Evolutionary conservation across 2,797 vertebrate genomes (phyloP), one percentile per base, ranked within the genome.

Genomic region (Thaleichthys pacificus): DNA sequence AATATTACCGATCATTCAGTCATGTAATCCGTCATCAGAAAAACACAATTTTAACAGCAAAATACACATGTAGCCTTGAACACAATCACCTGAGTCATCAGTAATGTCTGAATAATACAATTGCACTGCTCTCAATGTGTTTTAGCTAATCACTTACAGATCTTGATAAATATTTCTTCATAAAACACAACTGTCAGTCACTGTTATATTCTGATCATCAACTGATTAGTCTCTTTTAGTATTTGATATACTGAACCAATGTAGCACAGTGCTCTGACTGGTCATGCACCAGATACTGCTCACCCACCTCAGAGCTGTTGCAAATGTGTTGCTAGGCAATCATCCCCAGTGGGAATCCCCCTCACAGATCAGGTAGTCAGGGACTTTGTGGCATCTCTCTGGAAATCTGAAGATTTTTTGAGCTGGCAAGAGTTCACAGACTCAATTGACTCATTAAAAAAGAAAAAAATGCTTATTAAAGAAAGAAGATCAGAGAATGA

Each of bases 281-380:
- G 26, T 67, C 8, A 57, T 67, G 63, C 68, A 61, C 51, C 66
- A 71, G 69, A 47, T 56, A 38, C 32, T 35, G 14, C 5, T 30
- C 65, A 56, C 42, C 42, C 64, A 51, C 62, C 24, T 71, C 58
- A 56, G 68, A 69, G 42, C 69, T 75, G 71, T 76, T 73, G 47
- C 26, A 75, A 61, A 70, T 38, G 73, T 66, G 78, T 88, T 85
- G 80, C 76, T 77, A 85, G 74, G 83, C 78, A 82, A 83, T 86
- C 15, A 30, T 47, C 71, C 64, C 78, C 54, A 47, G 22, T 26
- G 62, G 69, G 56, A 69, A 62, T 66, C 47, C 58, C 49, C 61
- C 67, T 70, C 69, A 70, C 74, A 68, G 73, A 51, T 81, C 56
- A 61, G 65, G 65, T 72, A 62, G 47, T 81, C 56, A 62, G 65